Evolutionary conservation across 2,888 invertebrate species (phyloP), one percentile per base, ranked within the genome.

Genomic region (Erebia ligea): DNA sequence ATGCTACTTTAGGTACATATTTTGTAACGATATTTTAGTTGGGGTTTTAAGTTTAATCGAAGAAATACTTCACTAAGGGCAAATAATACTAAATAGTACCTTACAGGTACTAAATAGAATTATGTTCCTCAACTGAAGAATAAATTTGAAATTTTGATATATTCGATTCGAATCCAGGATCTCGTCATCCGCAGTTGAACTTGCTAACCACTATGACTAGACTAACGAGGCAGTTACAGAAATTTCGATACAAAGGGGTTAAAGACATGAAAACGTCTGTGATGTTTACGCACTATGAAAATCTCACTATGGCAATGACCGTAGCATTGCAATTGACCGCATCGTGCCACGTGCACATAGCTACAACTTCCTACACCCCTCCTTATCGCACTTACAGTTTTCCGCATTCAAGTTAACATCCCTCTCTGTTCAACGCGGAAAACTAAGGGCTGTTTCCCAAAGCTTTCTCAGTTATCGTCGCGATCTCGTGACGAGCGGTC

Each of bases 311-410:
- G 90, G 90, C 91, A 92, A 90, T 91, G 91, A 91, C 92, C 92
- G 91, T 87, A 87, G 86, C 85, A 84, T 86, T 90, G 91, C 90
- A 90, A 88, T 80, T 88, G 88, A 91, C 92, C 91, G 91, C 91
- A 90, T 85, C 86, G 86, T 81, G 80, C 87, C 90, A 91, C 91
- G 90, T 90, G 91, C 84, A 86, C 67, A 66, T 70, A 70, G 34
- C 81, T 70, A 76, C 78, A 78, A 81, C 81, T 77, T 84, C 82
- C 85, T 84, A 78, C 78, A 65, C 45, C 81, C 74, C 63, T 90
- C 90, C 76, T 84, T 67, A 70, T 85, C 81, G 42, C 80, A 76
- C 87, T 6, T 68, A n/a, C 40, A 70, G 71, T 77, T 82, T 84
- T 84, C 73, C 84, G 83, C 75, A 68, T 75, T 75, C 73, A 69